These are phyloP conservation scores for Chaenocephalus aceratus DNA, from an alignment of 2,113 vertebrate genomes.

Conservation along the genomic window DNA sequence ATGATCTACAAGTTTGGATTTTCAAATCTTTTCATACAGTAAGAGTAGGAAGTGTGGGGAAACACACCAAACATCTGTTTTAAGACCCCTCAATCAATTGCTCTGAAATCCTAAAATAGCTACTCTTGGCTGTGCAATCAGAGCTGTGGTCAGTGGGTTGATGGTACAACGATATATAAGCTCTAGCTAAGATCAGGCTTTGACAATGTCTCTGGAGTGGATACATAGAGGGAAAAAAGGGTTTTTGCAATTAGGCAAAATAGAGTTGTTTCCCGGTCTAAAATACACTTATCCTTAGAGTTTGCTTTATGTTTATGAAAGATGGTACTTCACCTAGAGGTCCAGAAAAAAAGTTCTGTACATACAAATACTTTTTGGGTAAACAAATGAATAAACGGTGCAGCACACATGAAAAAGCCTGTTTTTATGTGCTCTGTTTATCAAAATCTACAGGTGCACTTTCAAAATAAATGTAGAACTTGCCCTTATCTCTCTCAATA, in stretches of 20 bases:
- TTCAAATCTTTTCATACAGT: conserved; percentile 38
- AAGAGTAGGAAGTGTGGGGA: conserved; percentile 38
- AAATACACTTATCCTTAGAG: background rate
- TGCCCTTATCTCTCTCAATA: conserved; percentile 18
- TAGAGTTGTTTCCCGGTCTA: background rate
- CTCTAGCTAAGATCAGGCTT: conserved; percentile 47
- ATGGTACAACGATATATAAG: conserved; percentile 72
- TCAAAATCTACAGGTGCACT: conserved; percentile 21
- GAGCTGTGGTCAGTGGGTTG: conserved; percentile 69
- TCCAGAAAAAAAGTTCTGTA: background rate
- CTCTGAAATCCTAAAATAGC: conserved; percentile 74
- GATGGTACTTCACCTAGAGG: background rate
- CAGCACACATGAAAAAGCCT: background rate
- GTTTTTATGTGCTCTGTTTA: background rate
- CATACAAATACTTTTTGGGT: background rate
- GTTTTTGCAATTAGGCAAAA: conserved; percentile 36
- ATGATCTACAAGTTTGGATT: conserved; percentile 60
- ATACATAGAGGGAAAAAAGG: conserved; percentile 4
- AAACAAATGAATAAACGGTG: background rate
- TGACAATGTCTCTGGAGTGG: conserved; percentile 28
- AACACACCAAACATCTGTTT: conserved; percentile 61
- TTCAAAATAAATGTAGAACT: conserved; percentile 15
- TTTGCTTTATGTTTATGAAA: background rate
- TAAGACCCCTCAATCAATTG: conserved; percentile 64
- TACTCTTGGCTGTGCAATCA: conserved; percentile 73